These are phyloP conservation scores for Argyresthia albistria DNA, from an alignment of 2,888 invertebrate genomes.

Conservation along the genomic window DNA sequence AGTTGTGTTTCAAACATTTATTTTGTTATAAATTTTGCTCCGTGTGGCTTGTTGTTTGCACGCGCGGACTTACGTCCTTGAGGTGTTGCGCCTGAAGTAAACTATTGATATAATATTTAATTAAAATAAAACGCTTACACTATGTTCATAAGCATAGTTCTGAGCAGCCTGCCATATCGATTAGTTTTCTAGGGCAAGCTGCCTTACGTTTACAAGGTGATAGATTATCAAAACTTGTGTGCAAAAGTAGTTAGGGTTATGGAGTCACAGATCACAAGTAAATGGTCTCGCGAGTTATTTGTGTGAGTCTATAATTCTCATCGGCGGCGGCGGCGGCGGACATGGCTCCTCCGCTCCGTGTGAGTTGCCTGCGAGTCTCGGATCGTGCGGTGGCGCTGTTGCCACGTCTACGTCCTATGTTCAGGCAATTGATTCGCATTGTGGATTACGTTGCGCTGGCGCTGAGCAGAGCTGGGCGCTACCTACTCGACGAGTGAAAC, in stretches of 20 bases:
- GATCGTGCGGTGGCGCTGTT: conserved; percentile 18
- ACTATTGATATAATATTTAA: background rate
- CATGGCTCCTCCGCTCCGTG: background rate
- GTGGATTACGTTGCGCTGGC: conserved; percentile 20
- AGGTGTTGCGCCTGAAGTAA: conserved; percentile 26
- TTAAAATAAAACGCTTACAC: too few relatives aligned
- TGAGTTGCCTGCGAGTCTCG: background rate
- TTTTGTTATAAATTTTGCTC: too few relatives aligned
- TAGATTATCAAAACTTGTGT: too few relatives aligned
- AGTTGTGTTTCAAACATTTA: too few relatives aligned
- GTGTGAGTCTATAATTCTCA: background rate
- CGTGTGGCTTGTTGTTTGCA: conserved; percentile 26
- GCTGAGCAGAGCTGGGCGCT: conserved; percentile 22
- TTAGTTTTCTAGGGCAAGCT: too few relatives aligned
- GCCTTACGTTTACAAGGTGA: too few relatives aligned
- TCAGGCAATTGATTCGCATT: conserved; percentile 29
- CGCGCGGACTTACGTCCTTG: conserved; percentile 57
- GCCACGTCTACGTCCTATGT: conserved; percentile 32
- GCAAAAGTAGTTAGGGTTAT: background rate
- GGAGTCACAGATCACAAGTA: too few relatives aligned
- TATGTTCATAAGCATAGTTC: too few relatives aligned
- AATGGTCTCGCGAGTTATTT: background rate
- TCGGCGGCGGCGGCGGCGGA: background rate
- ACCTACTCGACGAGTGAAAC: conserved; percentile 53
- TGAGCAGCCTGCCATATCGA: too few relatives aligned